Evolutionary conservation across 2,888 invertebrate genomes (phyloP), one percentile per base, ranked within the genome.

Genomic region (Pollenia labialis): DNA sequence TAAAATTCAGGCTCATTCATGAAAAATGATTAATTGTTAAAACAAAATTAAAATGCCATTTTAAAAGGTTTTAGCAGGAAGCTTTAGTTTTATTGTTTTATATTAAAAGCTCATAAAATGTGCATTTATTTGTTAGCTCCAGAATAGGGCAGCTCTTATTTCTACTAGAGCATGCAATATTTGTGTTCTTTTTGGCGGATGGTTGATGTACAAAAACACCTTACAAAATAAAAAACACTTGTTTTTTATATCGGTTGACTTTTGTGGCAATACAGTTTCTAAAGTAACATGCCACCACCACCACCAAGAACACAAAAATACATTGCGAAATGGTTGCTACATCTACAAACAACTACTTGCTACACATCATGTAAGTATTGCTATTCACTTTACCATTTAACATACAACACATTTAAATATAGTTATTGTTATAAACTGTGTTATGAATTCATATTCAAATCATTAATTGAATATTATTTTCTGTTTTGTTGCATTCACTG

Each of bases 381-480:
- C 12, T 44, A 4, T 62, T 62, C 9, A 71, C 18, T 71, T 71
- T 44, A 32, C 23, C 46, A 77, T 77, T 68, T 32, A 44, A 46
- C 10, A 76, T 16, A 68, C 42, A 50, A 42, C 14, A 58, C 44
- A 46, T 62, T 72, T 32, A 72, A 64, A 23, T 16, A 54, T 79
- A 68, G 74, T 68, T 60, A 72, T 54, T 75, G 64, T 74, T 75
- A 44, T 58, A 69, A 72, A 60, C 76, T 42, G 44, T 86, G 88
- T 90, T 89, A 91, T 91, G 91, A 91, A 90, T 92, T 91, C 89
- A 90, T 92, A 87, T 91, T 91, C 91, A 92, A 91, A 91, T 90
- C 90, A 89, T 90, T 92, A 92, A 92, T 92, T 92, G 91, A 92
- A 92, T 91, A 92, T 91, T 91, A 91, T 91, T 91, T 75, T 62